Percentiles rank a stretch among this genome's conserved stretches.
These are phyloP conservation scores for Pogonocherus hispidulus DNA, from an alignment of 2,888 invertebrate genomes.

Conservation along the genomic window DNA sequence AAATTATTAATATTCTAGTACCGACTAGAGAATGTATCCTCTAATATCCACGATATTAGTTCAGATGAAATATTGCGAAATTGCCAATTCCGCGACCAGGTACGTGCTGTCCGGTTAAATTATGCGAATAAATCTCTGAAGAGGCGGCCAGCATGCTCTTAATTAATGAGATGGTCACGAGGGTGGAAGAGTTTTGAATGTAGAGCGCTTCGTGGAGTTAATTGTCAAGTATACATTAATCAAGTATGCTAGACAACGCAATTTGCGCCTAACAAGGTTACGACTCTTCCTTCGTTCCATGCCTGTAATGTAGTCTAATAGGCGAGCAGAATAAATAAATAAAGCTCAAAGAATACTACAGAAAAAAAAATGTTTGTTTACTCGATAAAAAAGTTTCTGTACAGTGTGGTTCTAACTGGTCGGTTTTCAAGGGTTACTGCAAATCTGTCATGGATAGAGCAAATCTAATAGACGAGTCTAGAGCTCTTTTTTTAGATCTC, in stretches of 20 bases:
- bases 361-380: too few species aligned
- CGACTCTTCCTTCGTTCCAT: slow-evolving; percentile 47
- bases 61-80: background rate
- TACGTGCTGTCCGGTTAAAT: slow-evolving; percentile 7
- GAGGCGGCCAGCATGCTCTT: slow-evolving; percentile 9
- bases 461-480: too few species aligned
- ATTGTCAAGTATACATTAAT: slow-evolving; percentile 59
- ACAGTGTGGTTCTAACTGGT: too few species aligned
- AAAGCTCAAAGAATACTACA: too few species aligned
- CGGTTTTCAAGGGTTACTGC: too few species aligned
- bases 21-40: too few species aligned
- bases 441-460: too few species aligned
- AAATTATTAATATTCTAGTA: too few species aligned
- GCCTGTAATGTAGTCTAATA: slow-evolving; percentile 37
- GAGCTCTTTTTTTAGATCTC: too few species aligned
- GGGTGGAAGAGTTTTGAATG: slow-evolving; percentile 44
- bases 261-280: slow-evolving; percentile 57
- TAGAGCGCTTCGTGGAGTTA: slow-evolving; percentile 52
- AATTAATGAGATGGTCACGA: slow-evolving; percentile 26
- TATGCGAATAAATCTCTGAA: slow-evolving; percentile 15
- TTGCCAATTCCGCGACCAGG: background rate
- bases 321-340: slow-evolving; percentile 34
- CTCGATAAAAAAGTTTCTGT: too few species aligned
- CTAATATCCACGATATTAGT: background rate
- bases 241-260: slow-evolving; percentile 56